Base-by-base conservation (phyloP, 30 jellyfish, hydroid and myxozoan species). In the Pseudorhiza aurosa region DNA sequence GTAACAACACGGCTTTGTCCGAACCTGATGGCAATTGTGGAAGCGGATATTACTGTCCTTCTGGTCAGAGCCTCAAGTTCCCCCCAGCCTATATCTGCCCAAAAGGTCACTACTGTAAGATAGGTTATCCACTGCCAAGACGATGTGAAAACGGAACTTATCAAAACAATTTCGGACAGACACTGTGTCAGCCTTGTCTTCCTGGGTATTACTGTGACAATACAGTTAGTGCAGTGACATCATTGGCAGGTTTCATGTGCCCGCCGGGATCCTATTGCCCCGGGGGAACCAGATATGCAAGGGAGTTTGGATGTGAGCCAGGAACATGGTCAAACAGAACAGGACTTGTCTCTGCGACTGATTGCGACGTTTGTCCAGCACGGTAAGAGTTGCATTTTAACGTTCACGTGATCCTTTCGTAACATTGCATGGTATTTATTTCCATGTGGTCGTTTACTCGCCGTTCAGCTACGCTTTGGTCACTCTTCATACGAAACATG, bases 181-280 rank as follows among this genome's bases (percentile, higher is more conserved):
- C 65, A 17, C 43, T 75, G 1, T 92, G 98, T 49, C 71, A 77
- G 42, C 51, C 72, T n/a, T 92, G 98, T 58, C 75, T 32, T 0
- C 67, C 85, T 25, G 97, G 98, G 24, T 92, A 92, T 55, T 92
- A 57, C 58, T 92, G 98, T 65, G 98, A 92, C 71, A 92, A 92
- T 62, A 92, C 98, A 19, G 65, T 37, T 9, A 8, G 85, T 1
- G 85, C 98, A 30, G 98, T 85, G 32, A 87, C 74, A 29, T 30
- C 88, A 0, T 62, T 92, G 53, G 92, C 77, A 39, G 98, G 96
- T 0, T 56, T 86, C 26, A 65, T 51, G 30, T 92, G 98, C 62
- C 95, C 89, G 9, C 86, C 91, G 0, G 98, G 98, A 8, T 71
- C 87, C 33, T 92, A 58, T 65, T 92, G 98, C 68, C 98, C 98